These are phyloP conservation scores for Ridgeia piscesae DNA, from an alignment of 1,140 invertebrate genomes.

Conservation along the genomic window DNA sequence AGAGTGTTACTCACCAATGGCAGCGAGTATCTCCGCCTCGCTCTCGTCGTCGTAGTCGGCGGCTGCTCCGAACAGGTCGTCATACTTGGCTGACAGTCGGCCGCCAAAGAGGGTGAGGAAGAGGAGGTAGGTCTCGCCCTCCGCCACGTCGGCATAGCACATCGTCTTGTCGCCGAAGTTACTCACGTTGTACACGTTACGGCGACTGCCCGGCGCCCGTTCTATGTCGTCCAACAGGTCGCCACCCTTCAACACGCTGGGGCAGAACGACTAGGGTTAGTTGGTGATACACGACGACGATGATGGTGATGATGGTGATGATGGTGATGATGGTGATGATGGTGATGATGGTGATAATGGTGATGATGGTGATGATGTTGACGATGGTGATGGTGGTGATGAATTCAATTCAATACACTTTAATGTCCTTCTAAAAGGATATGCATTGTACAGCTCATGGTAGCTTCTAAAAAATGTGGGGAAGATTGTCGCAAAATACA, in stretches of 20 bases:
- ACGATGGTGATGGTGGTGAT: neutral
- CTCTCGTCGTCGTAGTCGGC: conserved; percentile 40
- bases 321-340: neutral
- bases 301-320: neutral
- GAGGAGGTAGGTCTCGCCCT: conserved; percentile 46
- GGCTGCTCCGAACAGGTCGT: conserved; percentile 54
- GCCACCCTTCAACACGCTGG: neutral
- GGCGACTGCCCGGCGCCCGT: neutral
- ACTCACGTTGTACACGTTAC: conserved; percentile 38
- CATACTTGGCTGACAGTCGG: conserved; percentile 52
- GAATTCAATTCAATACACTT: too few relatives aligned
- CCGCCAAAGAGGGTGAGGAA: conserved; percentile 51
- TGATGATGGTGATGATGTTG: neutral
- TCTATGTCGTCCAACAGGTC: neutral
- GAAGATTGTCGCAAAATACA: too few relatives aligned
- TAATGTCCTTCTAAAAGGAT: too few relatives aligned
- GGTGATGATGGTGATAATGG: neutral
- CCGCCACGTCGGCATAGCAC: conserved; percentile 52
- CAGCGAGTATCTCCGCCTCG: conserved; percentile 40
- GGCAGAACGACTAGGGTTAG: neutral
- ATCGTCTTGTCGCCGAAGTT: conserved; percentile 55
- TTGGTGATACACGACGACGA: neutral
- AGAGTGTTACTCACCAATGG: conserved; percentile 43
- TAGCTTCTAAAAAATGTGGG: too few relatives aligned
- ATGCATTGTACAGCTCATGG: too few relatives aligned